Conservation (phyloP, 2,797 vertebrate genomes). For the Iguana delicatissima region DNA sequence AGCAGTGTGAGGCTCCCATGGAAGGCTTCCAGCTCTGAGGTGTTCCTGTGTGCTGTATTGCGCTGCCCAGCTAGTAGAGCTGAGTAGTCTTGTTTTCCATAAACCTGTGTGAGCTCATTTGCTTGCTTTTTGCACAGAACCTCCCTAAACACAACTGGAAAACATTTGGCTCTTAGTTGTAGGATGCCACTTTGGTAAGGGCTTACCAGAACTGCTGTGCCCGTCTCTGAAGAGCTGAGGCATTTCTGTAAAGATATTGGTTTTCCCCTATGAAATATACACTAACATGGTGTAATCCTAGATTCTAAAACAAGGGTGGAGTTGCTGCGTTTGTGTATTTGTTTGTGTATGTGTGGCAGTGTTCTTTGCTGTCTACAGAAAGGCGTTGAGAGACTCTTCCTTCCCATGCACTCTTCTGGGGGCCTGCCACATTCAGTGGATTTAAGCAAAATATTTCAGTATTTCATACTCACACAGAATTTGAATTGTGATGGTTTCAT, state of each 20-base stretch:
- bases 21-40: constrained; percentile 98
- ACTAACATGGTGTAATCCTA: constrained; percentile 44
- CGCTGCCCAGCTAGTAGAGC: constrained; percentile 77
- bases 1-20: constrained; percentile 98
- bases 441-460: constrained; percentile 59
- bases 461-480: constrained; percentile 18
- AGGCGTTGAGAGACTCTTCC: constrained; percentile 71
- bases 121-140: constrained; percentile 85
- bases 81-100: constrained; percentile 83
- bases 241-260: constrained; percentile 73
- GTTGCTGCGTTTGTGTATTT: constrained; percentile 74
- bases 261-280: constrained; percentile 70
- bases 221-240: constrained; percentile 71
- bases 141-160: constrained; percentile 83
- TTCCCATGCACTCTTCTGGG: constrained; percentile 68
- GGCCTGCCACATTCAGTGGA: constrained; percentile 69
- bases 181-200: constrained; percentile 78
- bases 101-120: constrained; percentile 84
- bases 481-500: constrained; percentile 46
- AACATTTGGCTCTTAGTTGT: constrained; percentile 81
- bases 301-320: constrained; percentile 66
- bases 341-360: constrained; percentile 60
- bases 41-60: constrained; percentile 71
- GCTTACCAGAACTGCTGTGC: constrained; percentile 74
- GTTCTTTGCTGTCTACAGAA: constrained; percentile 76